Conservation (phyloP, 2,113 vertebrate genomes). For the Cervus canadensis region DNA sequence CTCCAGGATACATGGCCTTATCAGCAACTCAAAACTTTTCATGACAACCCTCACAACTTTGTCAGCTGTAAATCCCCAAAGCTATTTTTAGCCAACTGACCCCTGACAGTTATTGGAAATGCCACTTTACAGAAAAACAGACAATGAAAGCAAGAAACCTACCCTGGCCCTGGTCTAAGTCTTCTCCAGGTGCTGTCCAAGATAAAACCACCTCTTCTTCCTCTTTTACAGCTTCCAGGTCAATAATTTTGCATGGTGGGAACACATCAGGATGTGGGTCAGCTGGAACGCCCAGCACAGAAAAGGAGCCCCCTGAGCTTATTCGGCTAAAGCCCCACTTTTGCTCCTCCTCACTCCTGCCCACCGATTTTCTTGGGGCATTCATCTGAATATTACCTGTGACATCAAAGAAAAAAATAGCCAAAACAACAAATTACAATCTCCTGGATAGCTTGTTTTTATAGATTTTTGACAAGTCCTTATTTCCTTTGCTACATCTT, state of each 20-base stretch:
- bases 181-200: slow-evolving; percentile 80
- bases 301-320: slow-evolving; percentile 73
- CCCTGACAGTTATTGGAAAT: background rate
- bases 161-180: slow-evolving; percentile 79
- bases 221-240: slow-evolving; percentile 69
- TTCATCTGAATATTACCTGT: slow-evolving; percentile 78
- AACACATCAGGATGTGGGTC: slow-evolving; percentile 53
- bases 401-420: background rate
- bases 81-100: background rate
- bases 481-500: background rate
- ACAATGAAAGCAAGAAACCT: slow-evolving; percentile 10
- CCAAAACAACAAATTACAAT: background rate
- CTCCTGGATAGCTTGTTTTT: background rate
- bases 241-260: slow-evolving; percentile 78
- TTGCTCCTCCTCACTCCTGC: slow-evolving; percentile 3
- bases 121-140: background rate
- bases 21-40: background rate
- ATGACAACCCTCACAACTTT: background rate
- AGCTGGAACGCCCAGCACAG: slow-evolving; percentile 24
- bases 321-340: slow-evolving; percentile 70
- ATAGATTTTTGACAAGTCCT: background rate
- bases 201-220: slow-evolving; percentile 68
- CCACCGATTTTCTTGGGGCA: slow-evolving; percentile 55
- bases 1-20: background rate
- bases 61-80: background rate